phyloP scores from a whole-genome alignment of 2,888 invertebrate species.

The Nebria brevicollis region DNA sequence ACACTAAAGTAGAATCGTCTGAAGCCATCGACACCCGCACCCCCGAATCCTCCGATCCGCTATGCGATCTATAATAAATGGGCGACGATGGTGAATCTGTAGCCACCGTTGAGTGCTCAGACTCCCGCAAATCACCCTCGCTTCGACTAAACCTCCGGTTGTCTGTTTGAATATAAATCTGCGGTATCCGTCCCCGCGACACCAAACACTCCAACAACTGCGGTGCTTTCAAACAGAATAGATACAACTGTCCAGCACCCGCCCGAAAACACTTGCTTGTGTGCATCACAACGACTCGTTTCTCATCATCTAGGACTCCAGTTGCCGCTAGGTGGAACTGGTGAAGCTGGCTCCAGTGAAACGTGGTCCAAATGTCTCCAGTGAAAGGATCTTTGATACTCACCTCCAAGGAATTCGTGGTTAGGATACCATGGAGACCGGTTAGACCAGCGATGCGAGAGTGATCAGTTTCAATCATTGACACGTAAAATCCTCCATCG shows the following conservation, averaged over 20 bases:
- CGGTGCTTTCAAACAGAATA: constrained; percentile 64
- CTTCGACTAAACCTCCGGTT: constrained; percentile 63
- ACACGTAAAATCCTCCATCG: constrained; percentile 69
- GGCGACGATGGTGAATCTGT: constrained; percentile 55
- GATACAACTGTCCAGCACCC: constrained; percentile 66
- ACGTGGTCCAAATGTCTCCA: constrained; percentile 64
- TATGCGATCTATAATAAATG: constrained; percentile 56
- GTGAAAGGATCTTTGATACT: constrained; percentile 67
- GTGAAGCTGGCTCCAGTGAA: constrained; percentile 71
- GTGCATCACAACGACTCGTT: constrained; percentile 70
- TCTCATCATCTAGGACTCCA: constrained; percentile 66
- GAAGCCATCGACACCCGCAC: constrained; percentile 59
- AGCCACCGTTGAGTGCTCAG: constrained; percentile 49
- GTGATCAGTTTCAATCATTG: constrained; percentile 71
- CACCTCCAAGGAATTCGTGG: constrained; percentile 67
- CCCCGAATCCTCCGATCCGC: constrained; percentile 60
- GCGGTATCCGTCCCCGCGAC: constrained; percentile 61
- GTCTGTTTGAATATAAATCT: constrained; percentile 51
- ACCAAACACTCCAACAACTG: constrained; percentile 63
- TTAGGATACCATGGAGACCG: constrained; percentile 69
- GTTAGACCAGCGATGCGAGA: constrained; percentile 71
- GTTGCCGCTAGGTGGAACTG: constrained; percentile 67
- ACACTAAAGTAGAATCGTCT: constrained; percentile 57
- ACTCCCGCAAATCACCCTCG: constrained; percentile 63
- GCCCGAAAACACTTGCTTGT: constrained; percentile 68